Base-by-base conservation (phyloP, 2,888 invertebrate genomes). In the Coecobrya sp. region DNA sequence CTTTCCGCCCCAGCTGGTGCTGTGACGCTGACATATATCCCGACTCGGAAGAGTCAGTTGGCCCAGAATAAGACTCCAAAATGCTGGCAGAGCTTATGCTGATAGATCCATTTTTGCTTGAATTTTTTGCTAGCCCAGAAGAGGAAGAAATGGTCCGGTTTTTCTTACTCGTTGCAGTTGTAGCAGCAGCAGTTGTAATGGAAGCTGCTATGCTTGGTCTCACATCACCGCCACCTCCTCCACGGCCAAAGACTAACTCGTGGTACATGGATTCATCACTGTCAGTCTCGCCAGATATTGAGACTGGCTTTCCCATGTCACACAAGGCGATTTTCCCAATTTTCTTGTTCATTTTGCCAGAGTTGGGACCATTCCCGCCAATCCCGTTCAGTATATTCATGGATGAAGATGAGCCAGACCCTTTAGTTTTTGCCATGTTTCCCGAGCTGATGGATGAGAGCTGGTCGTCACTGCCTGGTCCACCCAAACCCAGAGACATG, bases 181-280 rank as follows among this genome's bases (percentile, higher is more conserved):
- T 81, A 25, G 52, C 4, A 19, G 65, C 4, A 65, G 42, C 70
- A n/a, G 45, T 49, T 62, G 45, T 85, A 22, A 16, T 81, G n/a
- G 19, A 49, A 19, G 84, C 55, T 19, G 68, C 91, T 85, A 88
- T 55, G 88, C 88, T 91, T 86, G 91, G 93, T 93, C 93, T 87
- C 92, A 27, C 92, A 30, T 93, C 87, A 73, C 90, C 55, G 27
- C 62, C 84, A 70, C 89, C 73, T 82, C 62, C 89, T 73, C 68
- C 73, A 73, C 91, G 87, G 25, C 95, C 94, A 92, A 94, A 95
- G 49, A 95, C 95, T 42, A 95, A 84, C 90, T 95, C 95, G 65
- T 95, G 95, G 86, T 95, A 95, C 79, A 95, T 93, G 89, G 94
- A 95, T 93, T 95, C 95, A 93, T 95, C 95, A 94, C 94, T 94